Evolutionary conservation across 2,113 vertebrate species (phyloP).

Genomic region (Noturus placidus): DNA sequence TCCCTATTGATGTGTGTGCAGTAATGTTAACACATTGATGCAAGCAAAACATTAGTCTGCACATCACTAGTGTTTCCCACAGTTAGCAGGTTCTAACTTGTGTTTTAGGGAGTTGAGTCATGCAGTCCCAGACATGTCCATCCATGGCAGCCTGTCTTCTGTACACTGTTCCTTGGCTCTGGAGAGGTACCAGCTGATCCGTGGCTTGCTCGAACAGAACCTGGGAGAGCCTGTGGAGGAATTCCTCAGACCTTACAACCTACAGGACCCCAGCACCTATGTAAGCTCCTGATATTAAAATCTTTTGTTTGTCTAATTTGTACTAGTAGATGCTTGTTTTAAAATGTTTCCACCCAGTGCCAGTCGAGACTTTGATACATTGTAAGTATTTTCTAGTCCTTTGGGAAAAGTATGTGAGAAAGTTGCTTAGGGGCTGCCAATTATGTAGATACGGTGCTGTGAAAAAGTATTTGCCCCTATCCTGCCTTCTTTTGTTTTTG

Average conservation of each 20-base stretch:
- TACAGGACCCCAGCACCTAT: constrained; percentile 91
- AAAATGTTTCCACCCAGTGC: not conserved
- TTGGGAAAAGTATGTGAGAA: not conserved
- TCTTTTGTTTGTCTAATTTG: not conserved
- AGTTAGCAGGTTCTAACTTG: not conserved
- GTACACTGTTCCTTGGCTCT: constrained; percentile 91
- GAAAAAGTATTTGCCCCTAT: no score
- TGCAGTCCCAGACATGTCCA: constrained; percentile 85
- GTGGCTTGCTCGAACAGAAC: constrained; percentile 91
- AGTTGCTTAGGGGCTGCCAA: not conserved
- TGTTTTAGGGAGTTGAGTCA: constrained; percentile 87
- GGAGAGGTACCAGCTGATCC: constrained; percentile 88
- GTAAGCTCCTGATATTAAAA: constrained; percentile 73
- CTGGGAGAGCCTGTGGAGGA: constrained; percentile 93
- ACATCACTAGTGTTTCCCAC: not conserved
- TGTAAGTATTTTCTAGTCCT: not conserved
- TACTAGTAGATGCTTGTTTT: not conserved
- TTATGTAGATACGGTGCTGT: not conserved
- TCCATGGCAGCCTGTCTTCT: constrained; percentile 89
- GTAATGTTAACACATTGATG: not conserved
- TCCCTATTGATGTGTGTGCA: not conserved
- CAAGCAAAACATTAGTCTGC: not conserved
- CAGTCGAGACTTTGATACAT: not conserved
- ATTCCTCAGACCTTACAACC: constrained; percentile 90
- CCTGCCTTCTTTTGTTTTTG: no score